Percentiles rank a stretch among this genome's conserved stretches.
phyloP scores from a whole-genome alignment of 2,888 invertebrate genomes.

The Brenthis daphne region DNA sequence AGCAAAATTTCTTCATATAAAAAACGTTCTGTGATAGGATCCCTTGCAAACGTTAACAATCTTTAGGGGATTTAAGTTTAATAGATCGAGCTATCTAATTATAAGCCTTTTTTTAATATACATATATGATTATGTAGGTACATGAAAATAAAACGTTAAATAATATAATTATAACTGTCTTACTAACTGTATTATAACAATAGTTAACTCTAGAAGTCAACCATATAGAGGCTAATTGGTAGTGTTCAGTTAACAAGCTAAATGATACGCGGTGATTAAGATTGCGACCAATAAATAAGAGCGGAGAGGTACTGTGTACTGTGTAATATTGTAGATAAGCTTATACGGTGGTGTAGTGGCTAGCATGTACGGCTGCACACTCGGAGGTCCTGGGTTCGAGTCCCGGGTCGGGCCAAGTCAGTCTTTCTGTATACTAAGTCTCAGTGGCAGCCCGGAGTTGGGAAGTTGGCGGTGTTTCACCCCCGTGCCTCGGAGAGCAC shows the following conservation, averaged over 20 bases:
- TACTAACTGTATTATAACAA: not conserved
- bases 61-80: too few relatives aligned
- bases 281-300: slow-evolving; percentile 12
- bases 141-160: not conserved
- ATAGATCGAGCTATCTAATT: too few relatives aligned
- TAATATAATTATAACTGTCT: not conserved
- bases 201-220: not conserved
- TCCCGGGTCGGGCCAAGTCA: too few relatives aligned
- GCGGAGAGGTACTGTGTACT: not conserved
- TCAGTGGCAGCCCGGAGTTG: too few relatives aligned
- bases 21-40: not conserved
- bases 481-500: too few relatives aligned
- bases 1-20: not conserved
- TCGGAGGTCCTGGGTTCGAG: too few relatives aligned
- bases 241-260: slow-evolving; percentile 18
- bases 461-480: too few relatives aligned
- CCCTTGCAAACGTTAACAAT: not conserved
- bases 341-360: too few relatives aligned
- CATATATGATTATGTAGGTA: not conserved
- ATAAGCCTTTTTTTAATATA: not conserved
- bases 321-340: not conserved
- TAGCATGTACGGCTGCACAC: too few relatives aligned
- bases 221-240: slow-evolving; percentile 8
- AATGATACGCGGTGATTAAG: slow-evolving; percentile 16
- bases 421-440: too few relatives aligned